Evolutionary conservation across 30 jellyfish, hydroid and myxozoan genomes (phyloP), one percentile per base, ranked within the genome.

Genomic region (Catostylus mosaicus): DNA sequence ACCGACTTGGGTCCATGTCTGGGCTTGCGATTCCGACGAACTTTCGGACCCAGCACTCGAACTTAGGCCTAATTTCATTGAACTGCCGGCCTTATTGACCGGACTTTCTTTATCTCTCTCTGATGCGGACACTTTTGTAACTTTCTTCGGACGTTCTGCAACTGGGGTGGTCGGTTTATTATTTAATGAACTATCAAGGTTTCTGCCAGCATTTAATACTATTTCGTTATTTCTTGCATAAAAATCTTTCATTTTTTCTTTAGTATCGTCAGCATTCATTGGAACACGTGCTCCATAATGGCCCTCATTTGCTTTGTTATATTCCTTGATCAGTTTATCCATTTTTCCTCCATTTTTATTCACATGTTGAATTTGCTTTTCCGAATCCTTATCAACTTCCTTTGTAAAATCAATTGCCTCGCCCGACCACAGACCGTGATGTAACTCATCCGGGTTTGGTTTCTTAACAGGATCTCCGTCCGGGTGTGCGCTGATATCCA

Each of bases 391-490:
- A 10, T 66, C 61, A 0, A 54, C 77, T 19, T 67, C 36, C 22
- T 26, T 11, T 12, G 72, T 20, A 50, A 48, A 45, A 6, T 64
- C 19, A 46, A 65, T 67, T 2, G 80, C 91, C 52, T 81, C 91
- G 2, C 45, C 80, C 0, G 91, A 66, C 91, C 91, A 81, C 67
- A 67, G 31, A 37, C 88, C 88, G 6, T 60, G 72, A 48, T 81
- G 62, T 29, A 67, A 51, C 84, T 66, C 78, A 67, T 81, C 91
- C 4, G 91, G 91, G 36, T 81, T 69, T 18, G 84, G 82, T 43
- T 29, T 79, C 31, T 51, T 81, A 3, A 36, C 54, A 12, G 84
- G 78, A 30, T 81, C 83, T 30, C 82, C 80, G 4, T 31, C 62
- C 3, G 73, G 74, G 22, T 34, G 33, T 7, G 45, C 31, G 18